Conservation (phyloP, 2,113 vertebrate species). For the Elaphurus davidianus region DNA sequence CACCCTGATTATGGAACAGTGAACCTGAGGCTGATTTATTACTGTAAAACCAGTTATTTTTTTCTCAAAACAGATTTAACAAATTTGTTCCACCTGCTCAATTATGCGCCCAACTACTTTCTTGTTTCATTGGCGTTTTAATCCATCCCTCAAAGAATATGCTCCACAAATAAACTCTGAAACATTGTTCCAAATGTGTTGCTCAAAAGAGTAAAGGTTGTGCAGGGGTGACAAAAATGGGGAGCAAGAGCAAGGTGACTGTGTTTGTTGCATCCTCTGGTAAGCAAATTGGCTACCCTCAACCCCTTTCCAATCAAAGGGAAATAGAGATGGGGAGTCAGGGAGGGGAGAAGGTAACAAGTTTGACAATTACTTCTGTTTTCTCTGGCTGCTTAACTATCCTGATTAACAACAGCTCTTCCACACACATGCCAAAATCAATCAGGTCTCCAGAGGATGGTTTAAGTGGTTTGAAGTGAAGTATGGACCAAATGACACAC, state of each 20-base stretch:
- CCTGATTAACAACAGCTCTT: not conserved
- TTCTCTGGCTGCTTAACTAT: not conserved
- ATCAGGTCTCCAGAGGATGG: not conserved
- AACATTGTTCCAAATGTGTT: not conserved
- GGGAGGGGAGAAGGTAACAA: not conserved
- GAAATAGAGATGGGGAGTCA: not conserved
- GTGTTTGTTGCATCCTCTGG: not conserved
- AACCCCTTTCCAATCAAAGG: not conserved
- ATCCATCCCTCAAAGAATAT: conserved; percentile 78
- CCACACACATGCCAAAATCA: not conserved
- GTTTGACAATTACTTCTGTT: not conserved
- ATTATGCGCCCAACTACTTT: conserved; percentile 77
- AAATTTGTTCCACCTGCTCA: conserved; percentile 82
- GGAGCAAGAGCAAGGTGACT: not conserved
- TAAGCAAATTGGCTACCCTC: not conserved
- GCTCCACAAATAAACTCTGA: conserved; percentile 63
- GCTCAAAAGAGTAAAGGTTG: not conserved
- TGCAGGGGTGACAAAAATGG: not conserved
- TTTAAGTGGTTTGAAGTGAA: not conserved
- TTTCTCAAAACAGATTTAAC: conserved; percentile 81
- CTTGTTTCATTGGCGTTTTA: conserved; percentile 80
- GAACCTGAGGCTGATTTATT: conserved; percentile 79
- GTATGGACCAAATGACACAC: not conserved
- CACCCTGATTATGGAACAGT: conserved; percentile 74
- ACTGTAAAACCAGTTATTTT: conserved; percentile 80